Percentiles rank a stretch among this genome's conserved stretches.
Evolutionary conservation across 2,113 vertebrate species (phyloP).

Genomic region (Ophiodon elongatus): DNA sequence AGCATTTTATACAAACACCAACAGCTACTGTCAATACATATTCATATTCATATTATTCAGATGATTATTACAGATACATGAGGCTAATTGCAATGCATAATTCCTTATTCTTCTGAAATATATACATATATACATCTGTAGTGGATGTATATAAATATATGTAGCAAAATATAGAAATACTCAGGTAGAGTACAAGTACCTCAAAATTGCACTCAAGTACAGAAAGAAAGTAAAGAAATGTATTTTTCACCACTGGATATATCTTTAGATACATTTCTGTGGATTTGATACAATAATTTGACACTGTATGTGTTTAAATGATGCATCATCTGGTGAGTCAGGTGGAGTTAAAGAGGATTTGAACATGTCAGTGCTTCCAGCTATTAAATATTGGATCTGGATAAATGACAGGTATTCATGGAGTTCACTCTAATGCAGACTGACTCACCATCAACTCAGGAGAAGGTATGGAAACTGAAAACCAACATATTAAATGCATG

Average conservation of each 20-base stretch:
- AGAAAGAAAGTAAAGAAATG: background rate
- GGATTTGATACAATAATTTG: background rate
- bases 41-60: background rate
- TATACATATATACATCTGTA: background rate
- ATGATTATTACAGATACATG: too few species aligned
- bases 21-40: too few species aligned
- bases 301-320: background rate
- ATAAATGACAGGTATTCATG: background rate
- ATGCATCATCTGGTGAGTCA: background rate
- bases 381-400: background rate
- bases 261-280: background rate
- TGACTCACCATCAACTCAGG: constrained; percentile 3
- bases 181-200: background rate
- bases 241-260: background rate
- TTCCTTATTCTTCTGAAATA: background rate
- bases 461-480: background rate
- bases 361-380: constrained; percentile 1
- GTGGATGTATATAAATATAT: too few species aligned
- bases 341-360: background rate
- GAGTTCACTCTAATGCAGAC: background rate
- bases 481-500: constrained; percentile 10
- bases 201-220: background rate
- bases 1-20: background rate
- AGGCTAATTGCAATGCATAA: too few species aligned
- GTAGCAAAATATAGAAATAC: background rate